Evolutionary conservation across 2,113 vertebrate genomes (phyloP).

Genomic region (Hypomesus transpacificus): DNA sequence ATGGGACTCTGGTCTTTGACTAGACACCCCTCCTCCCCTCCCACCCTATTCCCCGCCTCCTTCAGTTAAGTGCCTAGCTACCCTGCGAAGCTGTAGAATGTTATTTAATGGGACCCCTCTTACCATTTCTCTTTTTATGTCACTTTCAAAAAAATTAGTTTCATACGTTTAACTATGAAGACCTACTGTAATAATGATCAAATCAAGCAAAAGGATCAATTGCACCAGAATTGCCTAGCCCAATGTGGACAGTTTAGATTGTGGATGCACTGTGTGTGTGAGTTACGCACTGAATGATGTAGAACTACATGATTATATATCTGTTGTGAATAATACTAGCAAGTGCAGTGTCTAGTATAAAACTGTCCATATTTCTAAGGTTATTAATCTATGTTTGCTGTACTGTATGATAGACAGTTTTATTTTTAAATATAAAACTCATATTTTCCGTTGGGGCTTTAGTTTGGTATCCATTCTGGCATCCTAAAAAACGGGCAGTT

Average conservation of each 20-base stretch:
- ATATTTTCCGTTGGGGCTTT: no score
- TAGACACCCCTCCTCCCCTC: background rate
- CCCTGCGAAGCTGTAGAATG: background rate
- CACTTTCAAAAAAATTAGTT: no score
- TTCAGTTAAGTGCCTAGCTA: constrained; percentile 16
- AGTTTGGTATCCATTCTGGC: no score
- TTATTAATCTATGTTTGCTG: no score
- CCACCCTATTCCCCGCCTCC: background rate
- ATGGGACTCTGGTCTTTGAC: no score
- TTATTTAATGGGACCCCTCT: background rate
- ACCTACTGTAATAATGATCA: background rate
- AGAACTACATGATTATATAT: no score
- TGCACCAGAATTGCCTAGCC: background rate
- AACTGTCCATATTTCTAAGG: no score
- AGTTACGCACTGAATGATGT: background rate
- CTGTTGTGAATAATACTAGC: no score
- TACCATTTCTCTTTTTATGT: background rate
- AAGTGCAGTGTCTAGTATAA: no score
- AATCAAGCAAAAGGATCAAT: constrained; percentile 6
- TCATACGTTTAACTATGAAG: background rate
- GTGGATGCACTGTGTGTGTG: background rate
- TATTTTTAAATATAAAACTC: no score
- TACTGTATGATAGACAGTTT: no score
- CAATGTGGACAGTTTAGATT: background rate
- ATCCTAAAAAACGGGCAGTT: no score